Conservation (phyloP, 2,797 vertebrate genomes). For the Danionella dracula region DNA sequence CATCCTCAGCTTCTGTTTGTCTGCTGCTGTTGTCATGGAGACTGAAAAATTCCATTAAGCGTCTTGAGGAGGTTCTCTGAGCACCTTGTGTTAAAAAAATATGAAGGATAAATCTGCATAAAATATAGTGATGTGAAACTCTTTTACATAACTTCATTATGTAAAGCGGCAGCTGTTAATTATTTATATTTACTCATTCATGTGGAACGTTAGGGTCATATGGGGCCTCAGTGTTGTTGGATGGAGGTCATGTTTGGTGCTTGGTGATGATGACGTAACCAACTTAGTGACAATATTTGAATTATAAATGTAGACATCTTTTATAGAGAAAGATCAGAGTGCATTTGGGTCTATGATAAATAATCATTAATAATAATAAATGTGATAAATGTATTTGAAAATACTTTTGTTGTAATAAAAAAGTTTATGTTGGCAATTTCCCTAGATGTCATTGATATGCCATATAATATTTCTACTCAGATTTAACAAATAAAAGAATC, state of each 20-base stretch:
- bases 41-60: conserved; percentile 30
- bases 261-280: background rate
- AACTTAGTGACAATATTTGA: no score
- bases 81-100: conserved; percentile 10
- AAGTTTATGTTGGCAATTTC: no score
- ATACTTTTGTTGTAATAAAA: no score
- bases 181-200: conserved; percentile 2
- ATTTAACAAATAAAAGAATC: no score
- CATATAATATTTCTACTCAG: no score
- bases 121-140: background rate
- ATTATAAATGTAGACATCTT: no score
- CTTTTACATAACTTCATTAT: background rate
- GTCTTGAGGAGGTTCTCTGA: conserved; percentile 27
- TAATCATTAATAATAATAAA: no score
- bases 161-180: background rate
- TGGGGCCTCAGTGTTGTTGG: background rate
- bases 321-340: no score
- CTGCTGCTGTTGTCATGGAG: conserved; percentile 48
- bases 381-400: no score
- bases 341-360: no score
- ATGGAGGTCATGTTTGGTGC: background rate
- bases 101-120: conserved; percentile 4
- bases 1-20: conserved; percentile 39
- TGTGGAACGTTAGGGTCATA: background rate
- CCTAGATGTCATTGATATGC: no score